Evolutionary conservation across 1,140 invertebrate genomes (phyloP), one percentile per base, ranked within the genome.

Genomic region (Mamestra configurata): DNA sequence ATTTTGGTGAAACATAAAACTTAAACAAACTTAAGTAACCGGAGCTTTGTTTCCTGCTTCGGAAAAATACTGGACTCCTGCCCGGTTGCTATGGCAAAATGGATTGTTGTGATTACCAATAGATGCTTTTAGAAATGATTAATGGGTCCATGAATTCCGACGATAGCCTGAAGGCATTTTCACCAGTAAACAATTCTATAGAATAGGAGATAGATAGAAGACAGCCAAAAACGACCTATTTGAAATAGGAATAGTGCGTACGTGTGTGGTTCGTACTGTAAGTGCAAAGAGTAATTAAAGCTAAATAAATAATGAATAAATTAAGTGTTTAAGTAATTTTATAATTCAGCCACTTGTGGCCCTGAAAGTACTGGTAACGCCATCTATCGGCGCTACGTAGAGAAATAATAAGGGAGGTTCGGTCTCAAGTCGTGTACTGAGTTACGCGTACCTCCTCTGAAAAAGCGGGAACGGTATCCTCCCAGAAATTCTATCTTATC

Each of bases 1-100:
- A 49, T 68, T 68, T 68, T 68, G 40, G 40, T 68, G 43, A 68
- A 68, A 68, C 43, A 22, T 49, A 49, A 68, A 68, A 49, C 43
- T 43, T 22, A 46, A 68, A 68, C 40, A 68, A 68, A 68, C 64
- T 24, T 49, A 46, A 27, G 64, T 68, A 68, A 68, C 43, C 22
- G 64, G 64, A 68, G 31, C 37, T 27, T 68, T 27, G 43, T 68
- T 68, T 68, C 22, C 10, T 43, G 37, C 24, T 68, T 15, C n/a
- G 13, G 22, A 40, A 40, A 55, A 22, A 66, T 15, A 64, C 18
- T 40, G 22, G 61, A 37, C 35, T 40, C 20, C n/a, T 11, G 35
- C 18, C 35, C n/a, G 31, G n/a, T 37, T 66, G 35, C 61, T 66
- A 40, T 13, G 35, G 1, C 35, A 40, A 20, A 2, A 64, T 37